Evolutionary conservation across 2,113 vertebrate genomes (phyloP), one percentile per base, ranked within the genome.

Genomic region (Podarcis muralis): DNA sequence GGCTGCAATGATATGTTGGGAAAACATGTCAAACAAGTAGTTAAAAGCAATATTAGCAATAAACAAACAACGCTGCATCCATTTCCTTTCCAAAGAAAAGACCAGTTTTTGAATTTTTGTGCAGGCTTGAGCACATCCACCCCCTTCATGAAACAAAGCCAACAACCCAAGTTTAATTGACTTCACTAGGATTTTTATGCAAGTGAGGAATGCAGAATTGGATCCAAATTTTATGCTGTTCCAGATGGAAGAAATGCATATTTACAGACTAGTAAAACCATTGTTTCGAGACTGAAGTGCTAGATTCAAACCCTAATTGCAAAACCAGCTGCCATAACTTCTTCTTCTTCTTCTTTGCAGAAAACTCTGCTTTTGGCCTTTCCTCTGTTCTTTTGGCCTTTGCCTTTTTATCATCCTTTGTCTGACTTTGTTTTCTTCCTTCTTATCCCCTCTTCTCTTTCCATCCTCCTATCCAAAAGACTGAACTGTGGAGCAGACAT

Each of bases 201-300:
- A 81, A 95, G 74, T 89, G 86, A 95, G 92, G 91, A 95, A 95
- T 94, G 94, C 69, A 91, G 78, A 89, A 90, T 84, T 90, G 84
- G 88, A 86, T 94, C 93, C 94, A 95, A 93, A 92, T 87, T 92
- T 93, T 83, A 3, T 93, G 91, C 90, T 93, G 76, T 93, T 95
- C 93, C 94, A 95, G 91, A 92, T 95, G 92, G 89, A 84, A 76
- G 83, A 93, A 92, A 92, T 87, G 85, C 3, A 0, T 92, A 90
- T 86, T 92, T 91, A 90, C 84, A 92, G 81, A 86, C 81, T 91
- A 83, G 88, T 91, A 66, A 87, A 86, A 66, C 40, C 43, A 83
- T 71, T 90, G 62, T 90, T 78, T 84, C 27, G 15, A 69, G 62
- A 78, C 18, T 37, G 9, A 75, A 25, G 2, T 74, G 43, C 48